These are phyloP conservation scores for Heterocephalus glaber DNA, from an alignment of 2,113 vertebrate genomes.

Conservation along the genomic window DNA sequence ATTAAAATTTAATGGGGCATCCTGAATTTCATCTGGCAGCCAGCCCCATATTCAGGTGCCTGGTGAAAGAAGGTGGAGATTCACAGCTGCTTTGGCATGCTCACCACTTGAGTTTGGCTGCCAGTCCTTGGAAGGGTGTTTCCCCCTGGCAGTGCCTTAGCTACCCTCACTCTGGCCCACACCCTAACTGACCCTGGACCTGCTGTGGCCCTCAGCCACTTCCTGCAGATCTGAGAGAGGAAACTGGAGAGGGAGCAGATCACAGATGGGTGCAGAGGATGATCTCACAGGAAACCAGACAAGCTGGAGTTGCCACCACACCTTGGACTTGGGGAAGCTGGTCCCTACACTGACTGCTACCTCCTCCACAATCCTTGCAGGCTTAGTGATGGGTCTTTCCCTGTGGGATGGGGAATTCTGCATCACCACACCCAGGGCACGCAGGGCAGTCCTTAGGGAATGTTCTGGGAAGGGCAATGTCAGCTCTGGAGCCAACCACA, in stretches of 20 bases:
- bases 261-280: background rate
- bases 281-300: conserved; percentile 31
- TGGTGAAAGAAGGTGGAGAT: background rate
- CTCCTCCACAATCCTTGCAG: background rate
- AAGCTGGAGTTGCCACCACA: background rate
- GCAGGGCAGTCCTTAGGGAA: background rate
- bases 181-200: background rate
- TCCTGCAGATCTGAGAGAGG: conserved; percentile 7
- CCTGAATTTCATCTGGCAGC: background rate
- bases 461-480: background rate
- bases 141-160: background rate
- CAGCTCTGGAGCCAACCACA: background rate
- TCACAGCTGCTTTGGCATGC: background rate
- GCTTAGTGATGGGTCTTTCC: background rate
- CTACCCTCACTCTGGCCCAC: background rate
- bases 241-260: background rate
- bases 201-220: background rate
- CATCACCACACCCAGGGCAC: too few species aligned
- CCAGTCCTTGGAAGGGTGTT: background rate
- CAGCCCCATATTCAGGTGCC: background rate
- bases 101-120: background rate
- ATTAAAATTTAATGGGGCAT: too few species aligned
- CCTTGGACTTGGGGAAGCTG: background rate
- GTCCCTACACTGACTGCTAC: background rate
- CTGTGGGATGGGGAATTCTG: background rate